Evolutionary conservation across 2,113 vertebrate genomes (phyloP).

Genomic region (Pavo muticus): DNA sequence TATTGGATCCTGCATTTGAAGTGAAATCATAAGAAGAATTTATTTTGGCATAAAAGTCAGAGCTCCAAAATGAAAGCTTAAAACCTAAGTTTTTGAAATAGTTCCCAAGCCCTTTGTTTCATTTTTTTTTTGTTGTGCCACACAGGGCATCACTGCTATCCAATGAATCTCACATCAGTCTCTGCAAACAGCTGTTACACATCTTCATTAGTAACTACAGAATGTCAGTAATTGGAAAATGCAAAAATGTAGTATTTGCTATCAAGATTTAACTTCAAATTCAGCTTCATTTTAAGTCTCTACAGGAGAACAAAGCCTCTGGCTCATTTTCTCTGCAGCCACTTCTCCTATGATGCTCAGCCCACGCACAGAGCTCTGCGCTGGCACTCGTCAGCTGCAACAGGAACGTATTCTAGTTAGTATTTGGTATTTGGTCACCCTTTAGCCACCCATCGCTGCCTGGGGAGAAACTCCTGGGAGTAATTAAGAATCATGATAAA

Average conservation of each 20-base stretch:
- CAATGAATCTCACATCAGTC: background rate
- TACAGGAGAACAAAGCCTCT: background rate
- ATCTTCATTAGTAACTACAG: background rate
- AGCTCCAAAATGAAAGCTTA: constrained; percentile 4
- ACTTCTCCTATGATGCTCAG: background rate
- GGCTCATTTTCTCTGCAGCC: background rate
- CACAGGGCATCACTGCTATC: background rate
- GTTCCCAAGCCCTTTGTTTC: background rate
- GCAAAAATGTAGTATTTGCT: background rate
- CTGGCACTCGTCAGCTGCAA: background rate
- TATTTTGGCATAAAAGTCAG: background rate
- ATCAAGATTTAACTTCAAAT: background rate
- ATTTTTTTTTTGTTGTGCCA: background rate
- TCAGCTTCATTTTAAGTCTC: background rate
- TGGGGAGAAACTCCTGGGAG: background rate
- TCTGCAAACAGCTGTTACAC: background rate
- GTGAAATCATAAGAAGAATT: constrained; percentile 6
- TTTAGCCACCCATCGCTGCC: background rate
- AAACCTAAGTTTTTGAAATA: background rate
- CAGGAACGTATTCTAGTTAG: background rate
- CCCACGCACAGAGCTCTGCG: background rate
- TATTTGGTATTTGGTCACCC: background rate
- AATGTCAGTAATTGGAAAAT: background rate
- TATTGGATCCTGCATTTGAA: constrained; percentile 34
- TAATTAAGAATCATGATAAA: background rate